These are phyloP conservation scores for Idaea dimidiata DNA, from an alignment of 2,888 invertebrate species.

Conservation along the genomic window DNA sequence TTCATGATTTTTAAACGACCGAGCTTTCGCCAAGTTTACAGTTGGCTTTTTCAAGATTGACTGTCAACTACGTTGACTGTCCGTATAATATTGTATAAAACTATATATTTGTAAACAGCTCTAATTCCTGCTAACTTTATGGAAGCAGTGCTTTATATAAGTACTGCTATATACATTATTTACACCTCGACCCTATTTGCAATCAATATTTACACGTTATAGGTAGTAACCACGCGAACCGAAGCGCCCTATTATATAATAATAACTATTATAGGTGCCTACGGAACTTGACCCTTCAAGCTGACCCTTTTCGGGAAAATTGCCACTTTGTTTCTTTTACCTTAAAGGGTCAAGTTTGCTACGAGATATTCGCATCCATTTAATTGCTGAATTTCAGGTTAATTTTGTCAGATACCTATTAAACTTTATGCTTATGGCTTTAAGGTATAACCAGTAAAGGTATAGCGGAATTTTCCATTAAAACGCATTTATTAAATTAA, in stretches of 20 bases:
- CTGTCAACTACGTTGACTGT: too few relatives aligned
- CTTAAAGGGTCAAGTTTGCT: not conserved
- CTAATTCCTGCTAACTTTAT: not conserved
- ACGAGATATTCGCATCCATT: not conserved
- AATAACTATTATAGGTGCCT: not conserved
- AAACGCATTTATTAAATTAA: too few relatives aligned
- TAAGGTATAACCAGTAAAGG: too few relatives aligned
- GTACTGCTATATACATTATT: not conserved
- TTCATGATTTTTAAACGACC: too few relatives aligned
- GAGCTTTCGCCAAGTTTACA: too few relatives aligned
- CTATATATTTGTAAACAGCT: too few relatives aligned
- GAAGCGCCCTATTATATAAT: not conserved
- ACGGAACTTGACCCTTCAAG: slow-evolving; percentile 2
- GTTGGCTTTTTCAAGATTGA: too few relatives aligned
- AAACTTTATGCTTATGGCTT: not conserved
- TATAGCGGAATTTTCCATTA: too few relatives aligned
- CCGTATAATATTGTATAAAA: too few relatives aligned
- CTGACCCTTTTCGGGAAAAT: slow-evolving; percentile 6
- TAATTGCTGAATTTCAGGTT: not conserved
- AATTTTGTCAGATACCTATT: not conserved
- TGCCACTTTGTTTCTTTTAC: slow-evolving; percentile 3
- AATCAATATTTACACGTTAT: not conserved
- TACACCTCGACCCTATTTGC: not conserved
- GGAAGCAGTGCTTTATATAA: not conserved
- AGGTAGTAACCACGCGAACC: not conserved